Evolutionary conservation across 2,113 vertebrate genomes (phyloP).

Genomic region (Amphiprion ocellaris): DNA sequence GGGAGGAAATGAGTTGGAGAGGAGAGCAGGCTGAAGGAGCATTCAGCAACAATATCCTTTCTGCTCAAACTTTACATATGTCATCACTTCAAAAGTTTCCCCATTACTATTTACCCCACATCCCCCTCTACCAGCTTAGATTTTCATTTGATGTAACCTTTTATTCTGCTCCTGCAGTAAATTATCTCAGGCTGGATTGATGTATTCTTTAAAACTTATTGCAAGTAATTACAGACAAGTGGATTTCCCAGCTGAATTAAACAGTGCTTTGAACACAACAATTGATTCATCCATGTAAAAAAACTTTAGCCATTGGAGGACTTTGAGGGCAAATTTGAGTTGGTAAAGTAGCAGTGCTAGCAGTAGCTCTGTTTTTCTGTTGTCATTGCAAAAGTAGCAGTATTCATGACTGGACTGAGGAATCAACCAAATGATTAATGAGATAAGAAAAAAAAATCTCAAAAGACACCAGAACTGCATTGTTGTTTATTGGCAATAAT

Average conservation of each 20-base stretch:
- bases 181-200: constrained; percentile 37
- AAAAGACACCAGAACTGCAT: constrained; percentile 26
- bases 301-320: constrained; percentile 16
- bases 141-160: constrained; percentile 69
- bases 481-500: constrained; percentile 20
- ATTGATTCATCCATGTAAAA: constrained; percentile 38
- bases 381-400: constrained; percentile 6
- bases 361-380: constrained; percentile 11
- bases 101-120: constrained; percentile 51
- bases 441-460: neutral
- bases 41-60: constrained; percentile 63
- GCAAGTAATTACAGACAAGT: constrained; percentile 40
- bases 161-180: constrained; percentile 31
- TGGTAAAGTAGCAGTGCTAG: constrained; percentile 2
- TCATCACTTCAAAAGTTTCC: constrained; percentile 70
- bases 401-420: neutral
- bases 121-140: constrained; percentile 37
- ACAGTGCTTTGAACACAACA: constrained; percentile 25
- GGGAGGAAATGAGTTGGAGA: constrained; percentile 27
- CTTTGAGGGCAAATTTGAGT: constrained; percentile 20
- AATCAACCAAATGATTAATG: neutral
- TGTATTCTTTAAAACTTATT: constrained; percentile 48
- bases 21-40: constrained; percentile 19
- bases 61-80: constrained; percentile 50
- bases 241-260: constrained; percentile 33